Percentiles rank a stretch among this genome's conserved stretches.
Conservation (phyloP, 30 jellyfish, hydroid and myxozoan species). For the Cassiopea andromeda region DNA sequence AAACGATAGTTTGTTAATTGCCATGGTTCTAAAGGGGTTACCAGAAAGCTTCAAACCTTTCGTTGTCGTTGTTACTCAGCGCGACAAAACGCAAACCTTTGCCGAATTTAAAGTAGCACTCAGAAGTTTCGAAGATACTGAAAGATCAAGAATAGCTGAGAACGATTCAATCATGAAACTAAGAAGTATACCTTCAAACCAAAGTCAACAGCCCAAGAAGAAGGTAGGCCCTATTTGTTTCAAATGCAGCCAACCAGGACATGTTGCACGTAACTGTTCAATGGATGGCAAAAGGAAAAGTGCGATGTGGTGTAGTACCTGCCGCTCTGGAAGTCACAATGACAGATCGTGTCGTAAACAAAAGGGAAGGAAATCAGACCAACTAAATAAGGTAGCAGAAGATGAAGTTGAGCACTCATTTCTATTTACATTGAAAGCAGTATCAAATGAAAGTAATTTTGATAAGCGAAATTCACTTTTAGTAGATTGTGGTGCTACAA, state of each 20-base stretch:
- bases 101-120: slow-evolving; percentile 67
- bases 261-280: slow-evolving; percentile 25
- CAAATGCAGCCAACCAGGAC: slow-evolving; percentile 21
- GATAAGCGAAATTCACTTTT: slow-evolving; percentile 20
- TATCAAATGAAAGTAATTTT: neutral
- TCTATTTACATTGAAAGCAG: slow-evolving; percentile 17
- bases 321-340: slow-evolving; percentile 51
- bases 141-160: slow-evolving; percentile 40
- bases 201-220: slow-evolving; percentile 17
- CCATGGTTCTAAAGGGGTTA: slow-evolving; percentile 65
- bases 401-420: slow-evolving; percentile 1
- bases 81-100: slow-evolving; percentile 45
- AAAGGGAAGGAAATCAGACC: slow-evolving; percentile 11
- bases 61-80: slow-evolving; percentile 33
- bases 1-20: slow-evolving; percentile 45
- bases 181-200: neutral
- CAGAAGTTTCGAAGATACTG: slow-evolving; percentile 76
- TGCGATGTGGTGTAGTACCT: slow-evolving; percentile 29
- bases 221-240: slow-evolving; percentile 26
- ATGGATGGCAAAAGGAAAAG: slow-evolving; percentile 15
- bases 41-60: slow-evolving; percentile 51
- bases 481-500: slow-evolving; percentile 79
- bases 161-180: slow-evolving; percentile 40
- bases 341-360: slow-evolving; percentile 36
- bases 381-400: slow-evolving; percentile 8